These are phyloP conservation scores for Drosophila pegasa DNA, from an alignment of 2,888 invertebrate species.

Conservation along the genomic window DNA sequence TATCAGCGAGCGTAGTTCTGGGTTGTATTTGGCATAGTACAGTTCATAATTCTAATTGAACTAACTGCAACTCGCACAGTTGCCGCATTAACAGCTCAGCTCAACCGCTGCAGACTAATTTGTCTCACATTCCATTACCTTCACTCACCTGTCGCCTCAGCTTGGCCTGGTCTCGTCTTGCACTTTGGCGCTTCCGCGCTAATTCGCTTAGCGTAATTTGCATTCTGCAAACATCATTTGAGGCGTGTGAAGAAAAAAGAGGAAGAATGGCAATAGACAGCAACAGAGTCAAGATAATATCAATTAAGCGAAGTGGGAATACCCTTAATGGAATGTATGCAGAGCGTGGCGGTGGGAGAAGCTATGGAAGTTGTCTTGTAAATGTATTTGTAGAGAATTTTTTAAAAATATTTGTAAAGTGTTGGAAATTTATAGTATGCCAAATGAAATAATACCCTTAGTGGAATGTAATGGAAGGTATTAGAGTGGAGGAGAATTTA, in stretches of 20 bases:
- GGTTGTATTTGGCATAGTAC: background rate
- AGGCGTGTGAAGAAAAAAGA: conserved; percentile 56
- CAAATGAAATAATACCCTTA: too few relatives aligned
- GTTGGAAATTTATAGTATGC: too few relatives aligned
- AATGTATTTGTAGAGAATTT: too few relatives aligned
- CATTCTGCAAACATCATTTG: conserved; percentile 69
- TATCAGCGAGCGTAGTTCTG: background rate
- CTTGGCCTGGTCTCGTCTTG: conserved; percentile 35
- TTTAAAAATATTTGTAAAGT: too few relatives aligned
- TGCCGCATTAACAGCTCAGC: conserved; percentile 33
- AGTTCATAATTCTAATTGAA: background rate
- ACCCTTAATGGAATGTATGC: background rate
- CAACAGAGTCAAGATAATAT: conserved; percentile 12
- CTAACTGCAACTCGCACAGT: conserved; percentile 25
- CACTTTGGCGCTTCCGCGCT: conserved; percentile 71
- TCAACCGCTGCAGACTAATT: conserved; percentile 54
- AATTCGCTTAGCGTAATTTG: conserved; percentile 75
- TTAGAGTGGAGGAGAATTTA: too few relatives aligned
- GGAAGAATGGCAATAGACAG: background rate
- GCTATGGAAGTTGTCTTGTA: too few relatives aligned
- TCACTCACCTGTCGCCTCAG: conserved; percentile 1
- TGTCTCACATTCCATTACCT: conserved; percentile 61
- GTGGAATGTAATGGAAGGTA: too few relatives aligned
- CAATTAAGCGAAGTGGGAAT: conserved; percentile 17
- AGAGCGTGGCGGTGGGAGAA: too few relatives aligned